phyloP scores from a whole-genome alignment of 2,888 invertebrate genomes.

The Gastrophysa polygoni region DNA sequence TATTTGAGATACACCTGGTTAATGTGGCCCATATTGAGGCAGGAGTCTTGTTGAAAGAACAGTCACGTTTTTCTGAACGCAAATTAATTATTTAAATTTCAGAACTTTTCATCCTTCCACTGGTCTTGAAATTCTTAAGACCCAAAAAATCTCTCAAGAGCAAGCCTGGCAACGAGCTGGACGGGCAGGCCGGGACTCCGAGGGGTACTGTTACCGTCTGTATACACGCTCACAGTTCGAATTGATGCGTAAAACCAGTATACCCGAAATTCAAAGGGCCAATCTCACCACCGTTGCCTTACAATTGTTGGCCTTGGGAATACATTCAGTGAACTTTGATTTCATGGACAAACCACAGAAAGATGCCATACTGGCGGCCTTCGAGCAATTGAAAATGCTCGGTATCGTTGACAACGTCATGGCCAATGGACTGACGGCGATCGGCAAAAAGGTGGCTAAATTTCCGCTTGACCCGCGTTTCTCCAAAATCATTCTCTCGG shows the following conservation, averaged over 20 bases:
- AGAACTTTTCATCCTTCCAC: constrained; percentile 80
- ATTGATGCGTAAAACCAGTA: constrained; percentile 70
- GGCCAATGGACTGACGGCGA: constrained; percentile 71
- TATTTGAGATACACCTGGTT: too few species aligned
- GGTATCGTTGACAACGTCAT: constrained; percentile 70
- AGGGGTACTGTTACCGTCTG: constrained; percentile 86
- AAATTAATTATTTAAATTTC: too few species aligned
- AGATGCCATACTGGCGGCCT: constrained; percentile 70
- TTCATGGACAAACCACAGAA: constrained; percentile 87
- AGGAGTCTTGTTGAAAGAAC: too few species aligned
- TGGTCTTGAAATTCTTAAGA: constrained; percentile 82
- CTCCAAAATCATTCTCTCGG: constrained; percentile 61
- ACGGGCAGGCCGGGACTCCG: constrained; percentile 85
- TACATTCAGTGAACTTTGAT: constrained; percentile 83
- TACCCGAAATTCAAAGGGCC: constrained; percentile 86
- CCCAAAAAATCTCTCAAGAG: constrained; percentile 85
- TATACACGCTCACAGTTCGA: constrained; percentile 82
- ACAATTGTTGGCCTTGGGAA: constrained; percentile 44
- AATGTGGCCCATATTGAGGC: too few species aligned
- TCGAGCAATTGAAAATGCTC: constrained; percentile 68
- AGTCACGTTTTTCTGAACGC: not conserved
- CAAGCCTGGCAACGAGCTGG: constrained; percentile 94
- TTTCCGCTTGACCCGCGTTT: constrained; percentile 90
- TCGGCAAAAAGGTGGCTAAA: constrained; percentile 84
- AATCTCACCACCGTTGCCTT: constrained; percentile 80